Evolutionary conservation across 2,888 invertebrate genomes (phyloP), one percentile per base, ranked within the genome.

Genomic region (Noctuana brunneofusca): DNA sequence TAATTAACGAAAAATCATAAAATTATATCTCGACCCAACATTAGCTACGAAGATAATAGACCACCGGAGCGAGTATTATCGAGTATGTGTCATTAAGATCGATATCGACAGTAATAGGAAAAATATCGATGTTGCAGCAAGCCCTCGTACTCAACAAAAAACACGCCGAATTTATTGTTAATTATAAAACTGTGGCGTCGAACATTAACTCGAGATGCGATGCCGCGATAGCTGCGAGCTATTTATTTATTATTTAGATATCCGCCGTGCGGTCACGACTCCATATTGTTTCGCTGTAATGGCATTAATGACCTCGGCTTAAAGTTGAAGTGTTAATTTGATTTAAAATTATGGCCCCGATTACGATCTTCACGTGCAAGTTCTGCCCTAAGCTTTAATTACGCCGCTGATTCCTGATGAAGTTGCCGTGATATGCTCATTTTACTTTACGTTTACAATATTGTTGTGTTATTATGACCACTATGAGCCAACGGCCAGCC

Each of bases 301-400:
- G 85, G 82, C 86, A 87, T 87, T 87, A 89, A 89, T 87, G 89
- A 88, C 90, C 90, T 85, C 88, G 86, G 86, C 86, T 89, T 84
- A 86, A 90, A 91, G 87, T 90, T 87, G 89, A 90, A 89, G 90
- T 91, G 90, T 91, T 91, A 91, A 90, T 91, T 91, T 89, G 88
- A 90, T 90, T 90, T 89, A 87, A 90, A 91, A 89, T 90, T 90
- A 89, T 88, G 85, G 80, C 76, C 79, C 73, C 76, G 90, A 90
- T 89, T 85, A 87, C 79, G 79, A 91, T 90, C 90, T 84, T 79
- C 81, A 79, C 83, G 85, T 85, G 83, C 84, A 87, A 86, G 85
- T 89, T 87, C 87, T 79, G 83, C 83, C 85, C 83, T 81, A 78
- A 86, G 87, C 84, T 85, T 89, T 89, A 89, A 89, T 89, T 89